phyloP scores from a whole-genome alignment of 1,140 invertebrate genomes.

The Caerostris extrusa region DNA sequence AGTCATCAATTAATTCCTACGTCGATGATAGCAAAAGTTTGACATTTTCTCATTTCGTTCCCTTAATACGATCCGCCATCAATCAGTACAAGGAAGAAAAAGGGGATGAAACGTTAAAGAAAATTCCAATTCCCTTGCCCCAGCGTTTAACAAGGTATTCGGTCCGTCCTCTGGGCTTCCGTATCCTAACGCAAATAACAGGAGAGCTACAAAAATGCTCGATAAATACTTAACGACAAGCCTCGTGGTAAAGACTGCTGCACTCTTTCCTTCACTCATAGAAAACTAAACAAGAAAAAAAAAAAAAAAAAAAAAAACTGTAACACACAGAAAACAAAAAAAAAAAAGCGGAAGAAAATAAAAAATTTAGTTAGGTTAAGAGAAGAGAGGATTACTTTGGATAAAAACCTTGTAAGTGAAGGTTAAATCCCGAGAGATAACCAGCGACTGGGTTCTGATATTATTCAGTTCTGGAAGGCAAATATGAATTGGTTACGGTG shows the following conservation, averaged over 20 bases:
- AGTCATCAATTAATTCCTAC: slow-evolving; percentile 17
- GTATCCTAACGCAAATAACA: slow-evolving; percentile 26
- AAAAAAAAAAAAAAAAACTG: no score
- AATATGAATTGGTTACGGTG: slow-evolving; percentile 54
- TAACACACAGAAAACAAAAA: not conserved
- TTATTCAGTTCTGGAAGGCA: slow-evolving; percentile 36
- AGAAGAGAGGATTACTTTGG: slow-evolving; percentile 54
- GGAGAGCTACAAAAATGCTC: slow-evolving; percentile 29
- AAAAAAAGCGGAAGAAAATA: slow-evolving; percentile 1
- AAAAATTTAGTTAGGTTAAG: slow-evolving; percentile 56
- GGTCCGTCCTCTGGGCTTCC: not conserved
- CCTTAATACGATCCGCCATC: not conserved
- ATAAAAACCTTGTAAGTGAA: slow-evolving; percentile 63
- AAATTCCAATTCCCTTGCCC: slow-evolving; percentile 20
- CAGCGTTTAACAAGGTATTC: not conserved
- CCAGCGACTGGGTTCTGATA: slow-evolving; percentile 16
- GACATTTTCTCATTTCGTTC: slow-evolving; percentile 20
- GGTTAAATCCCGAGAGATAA: slow-evolving; percentile 48
- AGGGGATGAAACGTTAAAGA: slow-evolving; percentile 28
- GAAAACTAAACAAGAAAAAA: not conserved
- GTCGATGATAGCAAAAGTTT: slow-evolving; percentile 8
- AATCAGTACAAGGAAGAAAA: not conserved
- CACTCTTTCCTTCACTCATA: not conserved
- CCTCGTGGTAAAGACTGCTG: slow-evolving; percentile 8
- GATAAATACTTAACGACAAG: slow-evolving; percentile 69